phyloP scores from a whole-genome alignment of 2,888 invertebrate species.

The Timema cristinae region DNA sequence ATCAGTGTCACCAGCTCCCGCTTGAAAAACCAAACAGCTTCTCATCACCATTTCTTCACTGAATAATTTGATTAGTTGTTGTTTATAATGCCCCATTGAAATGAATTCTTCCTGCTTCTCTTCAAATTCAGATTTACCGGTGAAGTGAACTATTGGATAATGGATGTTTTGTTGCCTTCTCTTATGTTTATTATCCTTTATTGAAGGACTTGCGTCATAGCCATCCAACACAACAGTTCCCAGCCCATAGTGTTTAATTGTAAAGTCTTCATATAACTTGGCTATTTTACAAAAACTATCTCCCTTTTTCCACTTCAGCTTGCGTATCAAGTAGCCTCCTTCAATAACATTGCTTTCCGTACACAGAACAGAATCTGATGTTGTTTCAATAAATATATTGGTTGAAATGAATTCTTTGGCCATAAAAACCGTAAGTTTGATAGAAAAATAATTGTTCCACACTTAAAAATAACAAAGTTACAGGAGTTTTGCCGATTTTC shows the following conservation, averaged over 20 bases:
- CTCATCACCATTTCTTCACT: not conserved
- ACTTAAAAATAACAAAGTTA: no score
- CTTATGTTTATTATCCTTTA: conserved; percentile 5
- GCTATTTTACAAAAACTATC: not conserved
- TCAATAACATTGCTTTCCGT: not conserved
- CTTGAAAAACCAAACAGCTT: not conserved
- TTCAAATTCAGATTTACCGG: not conserved
- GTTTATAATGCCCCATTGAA: no score
- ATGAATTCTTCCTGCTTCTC: no score
- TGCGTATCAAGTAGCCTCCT: not conserved
- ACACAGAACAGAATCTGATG: not conserved
- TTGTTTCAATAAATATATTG: not conserved
- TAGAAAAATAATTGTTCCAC: no score
- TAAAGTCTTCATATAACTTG: not conserved
- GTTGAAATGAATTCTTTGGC: no score
- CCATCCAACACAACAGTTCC: conserved; percentile 11
- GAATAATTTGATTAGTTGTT: no score
- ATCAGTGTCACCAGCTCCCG: not conserved
- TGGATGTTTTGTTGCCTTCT: not conserved
- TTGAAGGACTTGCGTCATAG: conserved; percentile 4
- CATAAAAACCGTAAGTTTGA: no score
- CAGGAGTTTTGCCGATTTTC: no score
- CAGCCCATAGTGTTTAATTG: conserved; percentile 7
- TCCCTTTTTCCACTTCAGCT: conserved; percentile 11
- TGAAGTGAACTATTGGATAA: not conserved